Conservation (phyloP, 1,140 invertebrate genomes). For the Acromyrmex heyeri region DNA sequence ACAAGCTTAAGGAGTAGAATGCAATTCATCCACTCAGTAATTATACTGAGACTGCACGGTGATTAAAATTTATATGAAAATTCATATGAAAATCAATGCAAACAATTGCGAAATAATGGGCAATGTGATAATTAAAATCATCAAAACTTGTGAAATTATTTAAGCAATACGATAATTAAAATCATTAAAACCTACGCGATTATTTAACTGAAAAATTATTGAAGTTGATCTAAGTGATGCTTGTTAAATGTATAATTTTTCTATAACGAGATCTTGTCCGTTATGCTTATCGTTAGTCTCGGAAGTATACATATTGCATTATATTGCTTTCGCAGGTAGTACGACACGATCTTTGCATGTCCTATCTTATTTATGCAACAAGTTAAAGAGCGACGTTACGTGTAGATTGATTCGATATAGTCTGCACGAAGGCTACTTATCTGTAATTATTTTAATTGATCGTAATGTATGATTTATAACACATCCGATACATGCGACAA, state of each 20-base stretch:
- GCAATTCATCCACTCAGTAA: neutral
- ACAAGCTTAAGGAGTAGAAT: neutral
- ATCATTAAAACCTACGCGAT: neutral
- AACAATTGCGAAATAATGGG: neutral
- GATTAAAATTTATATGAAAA: neutral
- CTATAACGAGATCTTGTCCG: neutral
- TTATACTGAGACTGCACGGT: neutral
- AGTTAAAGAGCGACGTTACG: slow-evolving; percentile 63
- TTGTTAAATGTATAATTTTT: neutral
- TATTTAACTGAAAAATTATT: neutral
- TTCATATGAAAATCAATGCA: neutral
- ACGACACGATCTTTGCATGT: slow-evolving; percentile 61
- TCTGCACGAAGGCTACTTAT: slow-evolving; percentile 65
- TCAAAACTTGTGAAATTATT: neutral
- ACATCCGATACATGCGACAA: neutral
- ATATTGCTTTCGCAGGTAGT: slow-evolving; percentile 17
- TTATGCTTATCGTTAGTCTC: slow-evolving; percentile 20
- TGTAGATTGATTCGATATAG: slow-evolving; percentile 64
- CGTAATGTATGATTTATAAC: slow-evolving; percentile 79
- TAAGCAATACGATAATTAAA: neutral
- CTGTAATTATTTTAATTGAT: slow-evolving; percentile 81
- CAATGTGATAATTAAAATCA: slow-evolving; percentile 3
- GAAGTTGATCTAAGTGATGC: neutral
- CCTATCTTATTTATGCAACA: slow-evolving; percentile 69
- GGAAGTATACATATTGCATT: neutral